A percentile compares a stretch with the other conserved stretches of the same genome.
Evolutionary conservation across 1,140 invertebrate genomes (phyloP).

Genomic region (Drosophila ohnishii): DNA sequence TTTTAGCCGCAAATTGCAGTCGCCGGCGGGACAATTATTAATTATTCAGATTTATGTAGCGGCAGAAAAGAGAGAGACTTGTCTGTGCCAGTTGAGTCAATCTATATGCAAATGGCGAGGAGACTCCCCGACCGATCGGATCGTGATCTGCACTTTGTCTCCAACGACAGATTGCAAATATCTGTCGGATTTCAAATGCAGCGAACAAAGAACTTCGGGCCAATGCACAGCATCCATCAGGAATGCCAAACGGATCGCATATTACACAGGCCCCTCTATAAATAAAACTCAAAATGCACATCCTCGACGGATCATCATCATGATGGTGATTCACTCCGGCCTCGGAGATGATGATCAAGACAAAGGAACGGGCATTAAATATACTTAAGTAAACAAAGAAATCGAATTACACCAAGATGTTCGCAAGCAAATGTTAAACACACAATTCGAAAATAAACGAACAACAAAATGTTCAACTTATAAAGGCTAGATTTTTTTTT

Average conservation of each 20-base stretch:
- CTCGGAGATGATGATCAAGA: slow-evolving; percentile 36
- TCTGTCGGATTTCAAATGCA: slow-evolving; percentile 39
- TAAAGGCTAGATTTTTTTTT: background rate
- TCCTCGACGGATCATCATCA: slow-evolving; percentile 18
- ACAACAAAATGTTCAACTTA: slow-evolving; percentile 43
- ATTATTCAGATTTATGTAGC: slow-evolving; percentile 72
- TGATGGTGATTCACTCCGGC: slow-evolving; percentile 49
- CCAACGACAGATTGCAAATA: slow-evolving; percentile 32
- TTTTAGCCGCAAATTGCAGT: slow-evolving; percentile 45
- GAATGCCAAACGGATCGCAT: slow-evolving; percentile 49
- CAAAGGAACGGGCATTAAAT: slow-evolving; percentile 39
- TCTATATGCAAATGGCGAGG: slow-evolving; percentile 66
- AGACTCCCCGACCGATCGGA: slow-evolving; percentile 9
- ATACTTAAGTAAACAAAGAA: slow-evolving; percentile 57
- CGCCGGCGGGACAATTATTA: slow-evolving; percentile 60
- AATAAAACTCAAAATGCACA: slow-evolving; percentile 50
- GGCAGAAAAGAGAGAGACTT: slow-evolving; percentile 8
- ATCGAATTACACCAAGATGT: slow-evolving; percentile 53
- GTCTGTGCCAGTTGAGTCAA: slow-evolving; percentile 33
- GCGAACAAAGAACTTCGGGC: slow-evolving; percentile 59
- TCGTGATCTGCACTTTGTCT: slow-evolving; percentile 38
- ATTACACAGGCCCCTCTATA: slow-evolving; percentile 55
- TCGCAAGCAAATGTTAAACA: slow-evolving; percentile 69
- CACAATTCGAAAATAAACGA: slow-evolving; percentile 73
- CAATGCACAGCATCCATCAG: slow-evolving; percentile 45